Evolutionary conservation across 1,140 invertebrate species (phyloP).

Genomic region (Drosophila lowei): DNA sequence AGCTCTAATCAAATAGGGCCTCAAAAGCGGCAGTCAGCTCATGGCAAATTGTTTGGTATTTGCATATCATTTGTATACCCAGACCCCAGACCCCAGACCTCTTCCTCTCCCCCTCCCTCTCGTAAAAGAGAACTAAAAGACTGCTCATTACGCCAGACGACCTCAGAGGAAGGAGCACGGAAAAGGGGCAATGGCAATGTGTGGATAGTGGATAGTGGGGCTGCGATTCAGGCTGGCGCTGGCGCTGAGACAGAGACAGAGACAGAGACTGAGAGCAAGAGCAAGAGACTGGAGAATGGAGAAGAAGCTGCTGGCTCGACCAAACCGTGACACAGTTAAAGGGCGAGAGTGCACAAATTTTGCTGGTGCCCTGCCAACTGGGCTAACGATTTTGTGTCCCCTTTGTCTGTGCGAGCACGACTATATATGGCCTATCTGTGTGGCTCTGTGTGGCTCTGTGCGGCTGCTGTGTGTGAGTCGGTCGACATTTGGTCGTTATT

Average conservation of each 20-base stretch:
- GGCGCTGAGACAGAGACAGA: conserved; percentile 2
- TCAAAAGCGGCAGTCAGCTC: conserved; percentile 34
- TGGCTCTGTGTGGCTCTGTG: neutral
- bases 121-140: conserved; percentile 10
- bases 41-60: conserved; percentile 74
- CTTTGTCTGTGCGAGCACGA: conserved; percentile 41
- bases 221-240: no score
- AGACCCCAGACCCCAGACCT: conserved; percentile 29
- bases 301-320: conserved; percentile 13
- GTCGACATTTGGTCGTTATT: conserved; percentile 72
- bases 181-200: conserved; percentile 2
- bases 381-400: conserved; percentile 74
- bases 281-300: neutral
- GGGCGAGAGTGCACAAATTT: conserved; percentile 42
- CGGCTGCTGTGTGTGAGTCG: conserved; percentile 12
- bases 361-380: conserved; percentile 73
- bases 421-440: neutral
- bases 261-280: conserved; percentile 5
- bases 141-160: conserved; percentile 44
- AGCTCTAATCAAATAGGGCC: conserved; percentile 66
- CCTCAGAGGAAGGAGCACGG: conserved; percentile 22
- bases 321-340: conserved; percentile 67
- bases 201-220: no score
- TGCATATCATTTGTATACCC: conserved; percentile 69
- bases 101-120: neutral